Evolutionary conservation across 2,797 vertebrate species (phyloP).

Genomic region (Gorsachius magnificus): DNA sequence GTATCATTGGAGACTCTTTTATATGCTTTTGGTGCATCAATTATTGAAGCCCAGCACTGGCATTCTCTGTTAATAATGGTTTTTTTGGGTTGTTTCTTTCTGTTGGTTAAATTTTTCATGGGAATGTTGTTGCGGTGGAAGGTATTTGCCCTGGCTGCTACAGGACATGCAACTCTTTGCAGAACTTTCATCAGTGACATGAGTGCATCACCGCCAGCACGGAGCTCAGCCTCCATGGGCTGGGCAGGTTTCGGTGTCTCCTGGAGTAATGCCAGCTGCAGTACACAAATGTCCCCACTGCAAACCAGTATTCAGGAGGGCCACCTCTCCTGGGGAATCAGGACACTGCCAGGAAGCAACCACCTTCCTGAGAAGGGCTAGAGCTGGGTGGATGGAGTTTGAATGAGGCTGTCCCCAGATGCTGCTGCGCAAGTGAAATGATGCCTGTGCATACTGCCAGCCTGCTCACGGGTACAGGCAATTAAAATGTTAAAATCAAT

Average conservation of each 20-base stretch:
- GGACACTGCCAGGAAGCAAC: not conserved
- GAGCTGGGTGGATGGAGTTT: not conserved
- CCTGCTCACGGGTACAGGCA: not conserved
- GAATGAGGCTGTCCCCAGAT: not conserved
- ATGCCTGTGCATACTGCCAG: not conserved
- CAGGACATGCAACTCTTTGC: not conserved
- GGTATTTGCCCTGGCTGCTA: not conserved
- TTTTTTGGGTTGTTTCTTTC: not conserved
- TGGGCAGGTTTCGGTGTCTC: not conserved
- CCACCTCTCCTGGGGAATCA: not conserved
- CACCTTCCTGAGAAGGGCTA: not conserved
- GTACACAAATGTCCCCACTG: no score
- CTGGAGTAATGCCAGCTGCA: not conserved
- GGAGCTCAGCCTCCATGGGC: not conserved
- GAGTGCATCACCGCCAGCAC: not conserved
- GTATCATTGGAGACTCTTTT: constrained; percentile 29
- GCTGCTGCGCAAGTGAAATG: not conserved
- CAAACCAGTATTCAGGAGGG: not conserved
- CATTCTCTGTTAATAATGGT: constrained; percentile 20
- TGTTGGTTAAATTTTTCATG: not conserved
- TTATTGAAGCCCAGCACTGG: constrained; percentile 48
- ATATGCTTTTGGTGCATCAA: constrained; percentile 45
- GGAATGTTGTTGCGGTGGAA: not conserved
- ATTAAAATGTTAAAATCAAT: not conserved
- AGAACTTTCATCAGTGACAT: not conserved